Evolutionary conservation across 2,797 vertebrate genomes (phyloP).

Genomic region (Gallinago stenura): DNA sequence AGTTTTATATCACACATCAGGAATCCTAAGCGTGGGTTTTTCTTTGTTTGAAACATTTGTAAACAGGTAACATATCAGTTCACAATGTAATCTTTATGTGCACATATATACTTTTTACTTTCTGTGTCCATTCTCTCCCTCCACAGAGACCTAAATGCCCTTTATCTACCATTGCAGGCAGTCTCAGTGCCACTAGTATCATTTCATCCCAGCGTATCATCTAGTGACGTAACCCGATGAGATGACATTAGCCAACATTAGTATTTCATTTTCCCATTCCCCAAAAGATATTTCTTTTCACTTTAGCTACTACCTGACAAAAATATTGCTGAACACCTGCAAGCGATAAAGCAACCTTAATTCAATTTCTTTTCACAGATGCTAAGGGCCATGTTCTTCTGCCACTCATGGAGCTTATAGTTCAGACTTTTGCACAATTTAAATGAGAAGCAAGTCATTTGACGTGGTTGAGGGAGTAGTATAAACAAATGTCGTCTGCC

Average conservation of each 20-base stretch:
- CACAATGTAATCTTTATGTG: not conserved
- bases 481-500: conserved; percentile 48
- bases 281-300: conserved; percentile 60
- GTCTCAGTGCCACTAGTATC: conserved; percentile 33
- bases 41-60: not conserved
- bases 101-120: not conserved
- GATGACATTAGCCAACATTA: conserved; percentile 48
- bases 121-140: not conserved
- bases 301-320: conserved; percentile 62
- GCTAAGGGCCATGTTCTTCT: conserved; percentile 55
- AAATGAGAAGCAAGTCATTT: conserved; percentile 63
- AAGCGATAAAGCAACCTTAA: conserved; percentile 66
- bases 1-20: not conserved
- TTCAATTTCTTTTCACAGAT: conserved; percentile 61
- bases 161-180: conserved; percentile 21
- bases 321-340: conserved; percentile 64
- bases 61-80: not conserved
- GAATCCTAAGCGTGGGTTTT: not conserved
- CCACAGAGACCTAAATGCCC: not conserved
- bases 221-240: conserved; percentile 43
- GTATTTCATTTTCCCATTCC: conserved; percentile 68
- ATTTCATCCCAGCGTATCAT: conserved; percentile 34
- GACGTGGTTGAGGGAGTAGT: conserved; percentile 21
- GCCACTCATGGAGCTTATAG: conserved; percentile 34
- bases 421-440: conserved; percentile 56